Evolutionary conservation across 2,888 invertebrate species (phyloP).

Genomic region (Cotesia congregata): DNA sequence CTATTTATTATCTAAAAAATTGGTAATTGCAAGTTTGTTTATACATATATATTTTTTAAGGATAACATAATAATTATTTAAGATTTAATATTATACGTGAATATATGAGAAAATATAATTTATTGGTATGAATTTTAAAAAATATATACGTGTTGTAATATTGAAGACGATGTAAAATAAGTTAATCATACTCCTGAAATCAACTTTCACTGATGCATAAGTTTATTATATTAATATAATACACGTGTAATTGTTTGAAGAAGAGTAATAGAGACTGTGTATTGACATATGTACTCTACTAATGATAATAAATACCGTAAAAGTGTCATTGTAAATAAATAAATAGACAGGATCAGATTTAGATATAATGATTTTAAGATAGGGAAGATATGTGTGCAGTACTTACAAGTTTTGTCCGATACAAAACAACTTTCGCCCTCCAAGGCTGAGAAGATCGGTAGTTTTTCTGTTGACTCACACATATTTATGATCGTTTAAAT

Average conservation of each 20-base stretch:
- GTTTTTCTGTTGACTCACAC: constrained; percentile 24
- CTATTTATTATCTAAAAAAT: neutral
- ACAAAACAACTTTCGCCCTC: constrained; percentile 67
- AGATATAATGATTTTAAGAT: neutral
- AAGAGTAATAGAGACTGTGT: neutral
- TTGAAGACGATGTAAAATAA: neutral
- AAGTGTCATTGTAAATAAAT: neutral
- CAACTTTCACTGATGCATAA: neutral
- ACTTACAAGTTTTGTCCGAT: neutral
- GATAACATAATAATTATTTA: neutral
- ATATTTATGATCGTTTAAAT: constrained; percentile 12
- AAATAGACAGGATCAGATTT: neutral
- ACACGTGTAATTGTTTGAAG: neutral
- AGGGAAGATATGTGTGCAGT: neutral
- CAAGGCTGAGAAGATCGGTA: constrained; percentile 65
- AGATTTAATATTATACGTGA: neutral
- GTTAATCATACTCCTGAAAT: neutral
- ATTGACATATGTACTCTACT: neutral
- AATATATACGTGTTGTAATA: neutral
- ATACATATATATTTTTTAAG: neutral
- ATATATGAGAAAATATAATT: neutral
- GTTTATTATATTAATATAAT: neutral
- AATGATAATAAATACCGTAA: neutral
- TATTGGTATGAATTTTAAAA: neutral
- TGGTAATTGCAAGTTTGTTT: neutral